phyloP scores from a whole-genome alignment of 2,888 invertebrate species.

The Schrankia costaestrigalis region DNA sequence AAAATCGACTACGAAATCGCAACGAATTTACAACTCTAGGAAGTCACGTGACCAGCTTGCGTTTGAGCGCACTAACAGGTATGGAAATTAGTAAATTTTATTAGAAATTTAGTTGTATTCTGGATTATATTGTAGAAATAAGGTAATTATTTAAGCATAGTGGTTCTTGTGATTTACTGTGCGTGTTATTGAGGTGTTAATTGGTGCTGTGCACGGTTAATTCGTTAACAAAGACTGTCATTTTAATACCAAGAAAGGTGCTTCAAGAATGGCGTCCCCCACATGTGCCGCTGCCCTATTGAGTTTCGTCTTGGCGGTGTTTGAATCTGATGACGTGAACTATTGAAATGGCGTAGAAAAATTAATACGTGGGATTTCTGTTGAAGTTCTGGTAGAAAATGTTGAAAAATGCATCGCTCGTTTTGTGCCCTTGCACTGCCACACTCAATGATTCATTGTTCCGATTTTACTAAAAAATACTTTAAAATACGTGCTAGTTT shows the following conservation, averaged over 20 bases:
- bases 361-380: conserved; percentile 42
- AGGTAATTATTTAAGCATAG: conserved; percentile 57
- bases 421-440: conserved; percentile 52
- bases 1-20: too few relatives aligned
- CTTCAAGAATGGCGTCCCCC: conserved; percentile 88
- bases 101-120: conserved; percentile 66
- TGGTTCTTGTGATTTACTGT: conserved; percentile 55
- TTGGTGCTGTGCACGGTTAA: conserved; percentile 65
- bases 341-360: conserved; percentile 51
- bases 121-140: conserved; percentile 56
- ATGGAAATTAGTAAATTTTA: conserved; percentile 77
- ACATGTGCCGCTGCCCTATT: conserved; percentile 82
- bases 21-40: conserved; percentile 55
- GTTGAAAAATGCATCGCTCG: conserved; percentile 36
- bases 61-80: conserved; percentile 87
- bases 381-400: conserved; percentile 44
- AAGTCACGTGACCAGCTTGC: conserved; percentile 85
- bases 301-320: conserved; percentile 64
- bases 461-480: conserved; percentile 55
- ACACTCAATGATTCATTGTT: conserved; percentile 76
- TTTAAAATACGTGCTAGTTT: conserved; percentile 36
- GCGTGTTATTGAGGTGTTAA: conserved; percentile 54
- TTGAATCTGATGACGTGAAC: conserved; percentile 68
- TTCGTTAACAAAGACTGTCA: conserved; percentile 80
- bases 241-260: conserved; percentile 83